A percentile compares a stretch with the other conserved stretches of the same genome.
phyloP scores from a whole-genome alignment of 2,888 invertebrate species.

The Mesopsocus fuscifrons region DNA sequence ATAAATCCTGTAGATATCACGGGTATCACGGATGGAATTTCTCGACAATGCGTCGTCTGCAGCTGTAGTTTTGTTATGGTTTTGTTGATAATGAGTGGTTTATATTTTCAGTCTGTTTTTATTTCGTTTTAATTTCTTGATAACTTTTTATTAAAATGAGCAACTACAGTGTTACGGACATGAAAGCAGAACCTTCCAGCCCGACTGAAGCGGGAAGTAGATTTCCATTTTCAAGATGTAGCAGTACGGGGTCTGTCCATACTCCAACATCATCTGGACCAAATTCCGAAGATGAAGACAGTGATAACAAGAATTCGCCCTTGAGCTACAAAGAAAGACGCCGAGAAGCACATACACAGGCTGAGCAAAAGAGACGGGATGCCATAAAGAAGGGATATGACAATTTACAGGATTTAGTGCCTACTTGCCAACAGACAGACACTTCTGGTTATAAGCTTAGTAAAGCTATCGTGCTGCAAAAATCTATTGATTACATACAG shows the following conservation, averaged over 20 bases:
- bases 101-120: too few relatives aligned
- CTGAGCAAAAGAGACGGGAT: conserved; percentile 90
- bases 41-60: too few relatives aligned
- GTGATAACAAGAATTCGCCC: conserved; percentile 36
- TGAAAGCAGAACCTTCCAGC: conserved; percentile 37
- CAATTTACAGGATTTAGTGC: conserved; percentile 78
- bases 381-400: conserved; percentile 96
- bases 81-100: too few relatives aligned
- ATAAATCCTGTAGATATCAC: too few relatives aligned
- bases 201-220: conserved; percentile 30
- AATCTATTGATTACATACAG: conserved; percentile 75
- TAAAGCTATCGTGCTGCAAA: conserved; percentile 88
- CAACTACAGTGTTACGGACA: conserved; percentile 18
- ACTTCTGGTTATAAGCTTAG: conserved; percentile 84
- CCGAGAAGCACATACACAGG: conserved; percentile 88
- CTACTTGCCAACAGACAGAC: conserved; percentile 84
- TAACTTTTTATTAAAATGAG: neutral
- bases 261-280: conserved; percentile 48
- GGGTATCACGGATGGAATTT: too few relatives aligned
- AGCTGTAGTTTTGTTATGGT: too few relatives aligned
- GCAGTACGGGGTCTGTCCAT: conserved; percentile 57
- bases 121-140: neutral
- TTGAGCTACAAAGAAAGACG: conserved; percentile 83
- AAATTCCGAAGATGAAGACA: conserved; percentile 37
- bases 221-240: conserved; percentile 47